Conservation (phyloP, 2,113 vertebrate genomes). For the Pterophyllum scalare region DNA sequence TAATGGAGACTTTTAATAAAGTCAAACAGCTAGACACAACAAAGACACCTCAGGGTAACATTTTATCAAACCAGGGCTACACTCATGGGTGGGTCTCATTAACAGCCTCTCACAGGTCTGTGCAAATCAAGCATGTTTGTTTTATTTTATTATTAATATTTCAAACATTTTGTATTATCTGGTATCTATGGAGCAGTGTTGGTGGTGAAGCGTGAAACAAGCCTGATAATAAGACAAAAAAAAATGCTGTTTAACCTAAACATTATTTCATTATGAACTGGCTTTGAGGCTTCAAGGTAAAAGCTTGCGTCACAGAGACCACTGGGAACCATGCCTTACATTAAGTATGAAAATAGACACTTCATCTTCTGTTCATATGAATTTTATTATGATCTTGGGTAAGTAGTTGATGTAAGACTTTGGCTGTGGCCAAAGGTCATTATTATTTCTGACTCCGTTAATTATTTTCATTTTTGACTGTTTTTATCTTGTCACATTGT, state of each 20-base stretch:
- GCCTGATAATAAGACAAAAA: not conserved
- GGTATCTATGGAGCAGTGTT: not conserved
- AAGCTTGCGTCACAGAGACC: not conserved
- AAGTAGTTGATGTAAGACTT: too few species aligned
- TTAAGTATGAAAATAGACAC: not conserved
- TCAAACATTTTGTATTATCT: not conserved
- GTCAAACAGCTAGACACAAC: not conserved
- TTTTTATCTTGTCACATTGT: not conserved
- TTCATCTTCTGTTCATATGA: not conserved
- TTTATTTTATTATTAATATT: not conserved
- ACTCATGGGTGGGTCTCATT: not conserved
- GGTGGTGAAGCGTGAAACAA: too few species aligned
- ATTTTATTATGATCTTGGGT: not conserved
- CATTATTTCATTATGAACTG: not conserved
- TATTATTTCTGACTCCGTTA: not conserved
- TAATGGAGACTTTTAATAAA: not conserved
- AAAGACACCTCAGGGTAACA: constrained; percentile 8
- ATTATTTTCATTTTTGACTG: not conserved
- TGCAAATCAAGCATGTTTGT: not conserved
- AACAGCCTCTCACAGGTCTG: not conserved
- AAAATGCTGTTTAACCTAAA: not conserved
- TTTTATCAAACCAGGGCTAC: not conserved
- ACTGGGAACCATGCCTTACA: not conserved
- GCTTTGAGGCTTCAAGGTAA: not conserved
- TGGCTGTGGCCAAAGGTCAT: too few species aligned